These are phyloP conservation scores for Zeugodacus cucurbitae DNA, from an alignment of 1,140 invertebrate species.

Conservation along the genomic window DNA sequence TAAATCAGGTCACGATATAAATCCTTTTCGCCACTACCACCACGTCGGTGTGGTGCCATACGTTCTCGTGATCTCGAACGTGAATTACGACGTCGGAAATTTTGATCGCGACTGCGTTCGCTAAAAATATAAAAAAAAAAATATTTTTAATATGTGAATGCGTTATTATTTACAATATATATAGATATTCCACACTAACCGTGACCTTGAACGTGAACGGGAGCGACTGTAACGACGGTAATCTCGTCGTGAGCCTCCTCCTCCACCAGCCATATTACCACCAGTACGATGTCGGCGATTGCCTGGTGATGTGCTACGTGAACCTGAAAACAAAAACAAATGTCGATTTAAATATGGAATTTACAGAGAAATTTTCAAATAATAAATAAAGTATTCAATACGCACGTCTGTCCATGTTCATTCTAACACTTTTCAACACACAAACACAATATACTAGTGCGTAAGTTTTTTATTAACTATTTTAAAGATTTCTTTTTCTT, in stretches of 20 bases:
- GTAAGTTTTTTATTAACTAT: background rate
- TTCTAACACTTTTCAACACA: background rate
- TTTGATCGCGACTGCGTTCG: slow-evolving; percentile 54
- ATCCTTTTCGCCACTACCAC: slow-evolving; percentile 53
- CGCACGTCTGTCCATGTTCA: slow-evolving; percentile 41
- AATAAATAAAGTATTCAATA: background rate
- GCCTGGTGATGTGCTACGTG: slow-evolving; percentile 14
- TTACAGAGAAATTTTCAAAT: background rate
- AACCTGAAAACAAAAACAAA: slow-evolving; percentile 5
- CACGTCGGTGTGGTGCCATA: slow-evolving; percentile 43
- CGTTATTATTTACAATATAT: background rate
- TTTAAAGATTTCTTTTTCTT: background rate
- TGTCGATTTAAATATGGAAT: background rate
- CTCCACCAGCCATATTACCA: slow-evolving; percentile 3
- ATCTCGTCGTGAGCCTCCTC: slow-evolving; percentile 5
- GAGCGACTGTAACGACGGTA: slow-evolving; percentile 47
- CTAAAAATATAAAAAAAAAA: slow-evolving; percentile 28
- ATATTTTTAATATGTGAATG: background rate
- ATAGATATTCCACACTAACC: background rate
- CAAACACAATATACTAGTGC: background rate
- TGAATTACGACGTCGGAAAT: slow-evolving; percentile 43
- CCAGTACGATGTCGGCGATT: slow-evolving; percentile 43
- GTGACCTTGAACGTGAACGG: slow-evolving; percentile 45
- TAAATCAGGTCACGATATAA: slow-evolving; percentile 59
- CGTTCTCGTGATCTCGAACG: slow-evolving; percentile 45